Evolutionary conservation across 2,888 invertebrate species (phyloP), one percentile per base, ranked within the genome.

Genomic region (Drosophila rubida): DNA sequence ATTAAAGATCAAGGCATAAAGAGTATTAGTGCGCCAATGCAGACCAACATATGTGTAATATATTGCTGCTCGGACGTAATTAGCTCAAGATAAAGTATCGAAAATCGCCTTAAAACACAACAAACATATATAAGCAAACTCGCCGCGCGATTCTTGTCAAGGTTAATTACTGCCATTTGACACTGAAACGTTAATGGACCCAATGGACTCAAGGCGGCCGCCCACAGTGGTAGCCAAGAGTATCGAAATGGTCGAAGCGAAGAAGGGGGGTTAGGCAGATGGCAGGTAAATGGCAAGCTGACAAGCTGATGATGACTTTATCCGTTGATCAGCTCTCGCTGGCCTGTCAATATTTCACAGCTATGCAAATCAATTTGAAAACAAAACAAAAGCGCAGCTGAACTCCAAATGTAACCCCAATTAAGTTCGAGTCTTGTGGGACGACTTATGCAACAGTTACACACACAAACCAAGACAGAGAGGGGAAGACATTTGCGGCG

Each of bases 121-220:
- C 11, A 32, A 32, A 32, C 11, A 9, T 9, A 30, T 9, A 11
- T 4, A 32, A 11, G 4, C 32, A 5, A 53, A 39, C 55, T 45
- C 60, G 49, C 39, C 57, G 61, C 45, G 71, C 80, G 64, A 72
- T 78, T 83, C 73, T 80, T 55, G 69, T 37, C 81, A 82, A 82
- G 81, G 81, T 82, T 78, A 77, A 84, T 84, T 67, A 81, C 79
- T 65, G 46, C 64, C 50, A 76, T 46, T 42, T 53, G 75, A 61
- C 73, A 73, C 69, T 74, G 69, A 70, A 53, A 55, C 14, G 44
- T 54, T 68, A 55, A 67, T 69, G 55, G 67, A 44, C n/a, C 53
- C 60, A 41, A 41, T 25, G 13, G 59, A 42, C 54, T 57, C 70
- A 75, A 75, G 75, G 75, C 59, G 53, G 41, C 27, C 49, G 62